Evolutionary conservation across 2,888 invertebrate species (phyloP), one percentile per base, ranked within the genome.

Genomic region (Eutolmus rufibarbis): DNA sequence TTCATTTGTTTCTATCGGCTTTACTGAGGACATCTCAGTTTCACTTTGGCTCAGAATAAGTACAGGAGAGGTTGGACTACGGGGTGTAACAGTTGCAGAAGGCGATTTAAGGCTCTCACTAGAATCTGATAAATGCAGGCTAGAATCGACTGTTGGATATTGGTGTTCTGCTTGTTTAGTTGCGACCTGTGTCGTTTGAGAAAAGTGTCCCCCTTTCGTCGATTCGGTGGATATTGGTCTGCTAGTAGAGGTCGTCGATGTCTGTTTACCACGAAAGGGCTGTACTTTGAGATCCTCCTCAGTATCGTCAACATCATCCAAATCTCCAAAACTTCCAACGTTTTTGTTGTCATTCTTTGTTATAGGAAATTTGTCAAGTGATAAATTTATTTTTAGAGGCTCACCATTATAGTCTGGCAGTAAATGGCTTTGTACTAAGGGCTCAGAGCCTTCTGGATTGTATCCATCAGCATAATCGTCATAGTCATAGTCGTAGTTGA

Each of bases 381-480:
- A 92, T 87, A 92, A 91, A 87, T 92, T 91, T 74, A 92, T 92
- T 88, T 93, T 93, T 37, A 92, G 88, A 0, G 92, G 92, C 5
- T 91, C 92, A 89, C 86, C 87, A 79, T 87, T 87, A 51, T 88
- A 87, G 56, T 87, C 87, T 23, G 87, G 43, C 34, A 82, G 87
- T 28, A 51, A 23, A 7, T 57, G 28, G 12, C 77, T 66, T 84
- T 87, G 76, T 14, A 19, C 86, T 19, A 89, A 87, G 9, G 87
- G 87, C 31, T 88, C 88, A 1, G 89, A 19, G 1, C 74, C 86
- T 16, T 87, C 86, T 8, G 89, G 34, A 19, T 89, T 88, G 19
- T 88, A 89, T 31, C 74, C 89, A 34, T 90, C 88, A 34, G 90
- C 90, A 86, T 90, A 90, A 78, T 90, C 91, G 2, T 66, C 66